phyloP scores from a whole-genome alignment of 1,140 invertebrate genomes.

The Frieseomelitta varia region DNA sequence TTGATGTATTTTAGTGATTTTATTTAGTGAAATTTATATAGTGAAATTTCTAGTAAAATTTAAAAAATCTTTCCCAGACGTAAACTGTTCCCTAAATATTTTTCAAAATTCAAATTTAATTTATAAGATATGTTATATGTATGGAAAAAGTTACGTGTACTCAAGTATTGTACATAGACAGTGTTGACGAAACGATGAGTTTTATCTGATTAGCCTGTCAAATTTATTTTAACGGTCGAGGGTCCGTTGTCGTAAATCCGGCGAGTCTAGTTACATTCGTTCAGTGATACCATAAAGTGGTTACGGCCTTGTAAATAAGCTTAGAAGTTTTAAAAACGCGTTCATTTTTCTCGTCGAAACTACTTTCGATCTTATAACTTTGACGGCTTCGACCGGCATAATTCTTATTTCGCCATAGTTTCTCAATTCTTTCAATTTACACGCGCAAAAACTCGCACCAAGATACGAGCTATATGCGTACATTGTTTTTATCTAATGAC shows the following conservation, averaged over 20 bases:
- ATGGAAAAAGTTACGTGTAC: background rate
- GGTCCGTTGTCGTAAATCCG: constrained; percentile 35
- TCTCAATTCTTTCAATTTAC: constrained; percentile 9
- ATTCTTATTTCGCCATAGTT: constrained; percentile 4
- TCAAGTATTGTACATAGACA: background rate
- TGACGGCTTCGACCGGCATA: constrained; percentile 17
- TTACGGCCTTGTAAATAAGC: constrained; percentile 58
- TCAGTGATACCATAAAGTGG: constrained; percentile 54
- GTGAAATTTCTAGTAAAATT: too few species aligned
- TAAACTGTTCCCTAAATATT: background rate
- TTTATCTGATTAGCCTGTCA: constrained; percentile 35
- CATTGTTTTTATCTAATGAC: background rate
- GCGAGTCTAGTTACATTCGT: constrained; percentile 47
- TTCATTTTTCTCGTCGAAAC: constrained; percentile 27
- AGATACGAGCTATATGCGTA: background rate
- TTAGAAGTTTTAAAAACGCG: constrained; percentile 59
- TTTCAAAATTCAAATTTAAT: background rate
- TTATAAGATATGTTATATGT: background rate
- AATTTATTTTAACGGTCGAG: constrained; percentile 40
- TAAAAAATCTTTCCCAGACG: too few species aligned
- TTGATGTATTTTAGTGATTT: background rate
- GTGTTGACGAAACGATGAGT: constrained; percentile 2
- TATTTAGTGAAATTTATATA: background rate
- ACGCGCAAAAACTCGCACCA: background rate
- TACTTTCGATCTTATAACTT: constrained; percentile 27